A percentile compares a stretch with the other conserved stretches of the same genome.
phyloP scores from a whole-genome alignment of 2,113 vertebrate genomes.

The Urocitellus parryii region DNA sequence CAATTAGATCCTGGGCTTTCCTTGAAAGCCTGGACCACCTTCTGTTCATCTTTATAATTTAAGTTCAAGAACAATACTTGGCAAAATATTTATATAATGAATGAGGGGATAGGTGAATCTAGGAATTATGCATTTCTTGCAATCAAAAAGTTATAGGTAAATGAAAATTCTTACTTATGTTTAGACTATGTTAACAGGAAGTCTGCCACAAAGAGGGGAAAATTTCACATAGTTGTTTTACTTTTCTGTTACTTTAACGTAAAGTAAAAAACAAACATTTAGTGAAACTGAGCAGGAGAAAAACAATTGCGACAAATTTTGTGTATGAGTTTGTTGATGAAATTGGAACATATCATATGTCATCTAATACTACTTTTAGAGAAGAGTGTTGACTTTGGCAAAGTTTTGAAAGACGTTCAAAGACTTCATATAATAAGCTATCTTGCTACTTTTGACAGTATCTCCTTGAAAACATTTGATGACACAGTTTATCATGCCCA shows the following conservation, averaged over 20 bases:
- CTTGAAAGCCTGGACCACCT: not conserved
- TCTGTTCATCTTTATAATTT: not conserved
- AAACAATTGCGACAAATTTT: slow-evolving; percentile 10
- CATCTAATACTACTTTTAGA: slow-evolving; percentile 40
- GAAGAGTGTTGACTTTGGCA: slow-evolving; percentile 10
- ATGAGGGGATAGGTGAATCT: not conserved
- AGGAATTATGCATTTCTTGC: not conserved
- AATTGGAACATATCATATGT: not conserved
- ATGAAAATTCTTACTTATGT: not conserved
- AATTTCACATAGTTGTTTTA: not conserved
- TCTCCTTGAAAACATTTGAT: not conserved
- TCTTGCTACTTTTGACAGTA: not conserved
- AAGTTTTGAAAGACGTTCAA: slow-evolving; percentile 57
- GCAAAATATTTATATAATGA: not conserved
- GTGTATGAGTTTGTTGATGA: not conserved
- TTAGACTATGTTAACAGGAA: slow-evolving; percentile 6
- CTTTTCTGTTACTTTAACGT: slow-evolving; percentile 1
- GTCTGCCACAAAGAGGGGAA: not conserved
- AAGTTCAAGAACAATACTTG: not conserved
- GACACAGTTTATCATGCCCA: not conserved
- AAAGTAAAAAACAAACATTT: not conserved
- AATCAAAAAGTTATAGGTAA: not conserved
- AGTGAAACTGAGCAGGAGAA: slow-evolving; percentile 11
- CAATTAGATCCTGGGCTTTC: not conserved
- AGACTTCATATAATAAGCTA: slow-evolving; percentile 13